phyloP scores from a whole-genome alignment of 2,113 vertebrate genomes.

The Crotalus horridus region DNA sequence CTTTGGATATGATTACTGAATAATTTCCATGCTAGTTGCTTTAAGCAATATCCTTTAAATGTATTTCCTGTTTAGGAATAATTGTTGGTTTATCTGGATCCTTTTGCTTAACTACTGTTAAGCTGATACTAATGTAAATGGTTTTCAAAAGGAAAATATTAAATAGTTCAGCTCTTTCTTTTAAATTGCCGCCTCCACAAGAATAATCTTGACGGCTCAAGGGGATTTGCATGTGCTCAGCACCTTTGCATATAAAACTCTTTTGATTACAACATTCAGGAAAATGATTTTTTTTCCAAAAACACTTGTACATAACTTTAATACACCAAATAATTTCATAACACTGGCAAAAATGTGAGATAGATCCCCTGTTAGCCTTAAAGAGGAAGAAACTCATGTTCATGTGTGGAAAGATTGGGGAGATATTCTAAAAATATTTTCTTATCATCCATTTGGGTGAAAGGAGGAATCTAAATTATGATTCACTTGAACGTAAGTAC shows the following conservation, averaged over 20 bases:
- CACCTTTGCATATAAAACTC: background rate
- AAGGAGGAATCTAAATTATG: background rate
- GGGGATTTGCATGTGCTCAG: slow-evolving; percentile 35
- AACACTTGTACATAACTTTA: background rate
- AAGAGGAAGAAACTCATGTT: background rate
- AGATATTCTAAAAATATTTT: background rate
- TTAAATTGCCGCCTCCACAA: slow-evolving; percentile 28
- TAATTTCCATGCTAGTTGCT: slow-evolving; percentile 43
- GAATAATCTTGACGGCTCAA: slow-evolving; percentile 42
- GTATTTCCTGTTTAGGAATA: slow-evolving; percentile 56
- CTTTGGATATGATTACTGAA: slow-evolving; percentile 53
- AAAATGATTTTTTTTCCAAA: background rate
- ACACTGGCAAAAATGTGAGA: background rate
- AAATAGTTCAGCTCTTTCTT: slow-evolving; percentile 47
- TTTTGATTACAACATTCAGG: background rate
- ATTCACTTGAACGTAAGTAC: background rate
- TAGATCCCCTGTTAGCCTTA: background rate
- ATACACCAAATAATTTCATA: background rate
- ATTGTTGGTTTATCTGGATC: slow-evolving; percentile 55
- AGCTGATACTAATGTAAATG: slow-evolving; percentile 56
- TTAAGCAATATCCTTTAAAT: slow-evolving; percentile 51
- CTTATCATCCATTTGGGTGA: background rate
- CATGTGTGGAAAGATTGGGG: background rate
- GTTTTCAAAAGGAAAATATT: slow-evolving; percentile 60
- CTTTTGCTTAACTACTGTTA: slow-evolving; percentile 61